Percentiles rank a stretch among this genome's conserved stretches.
phyloP scores from a whole-genome alignment of 2,888 invertebrate species.

The Micropterix aruncella region DNA sequence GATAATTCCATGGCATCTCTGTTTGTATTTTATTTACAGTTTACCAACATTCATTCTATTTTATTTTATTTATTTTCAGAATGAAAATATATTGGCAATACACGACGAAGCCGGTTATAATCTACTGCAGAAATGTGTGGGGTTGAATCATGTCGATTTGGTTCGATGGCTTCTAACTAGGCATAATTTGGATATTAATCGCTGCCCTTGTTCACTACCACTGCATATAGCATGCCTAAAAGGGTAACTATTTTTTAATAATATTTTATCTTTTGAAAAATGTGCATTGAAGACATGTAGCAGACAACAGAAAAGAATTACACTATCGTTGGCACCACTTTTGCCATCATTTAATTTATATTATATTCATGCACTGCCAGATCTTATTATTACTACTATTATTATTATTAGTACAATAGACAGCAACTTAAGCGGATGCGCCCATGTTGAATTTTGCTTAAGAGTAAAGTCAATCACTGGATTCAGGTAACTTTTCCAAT shows the following conservation, averaged over 20 bases:
- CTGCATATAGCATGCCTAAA: constrained; percentile 60
- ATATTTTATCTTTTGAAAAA: neutral
- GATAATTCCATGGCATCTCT: no score
- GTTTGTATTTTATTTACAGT: no score
- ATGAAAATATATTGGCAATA: constrained; percentile 52
- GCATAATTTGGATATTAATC: constrained; percentile 48
- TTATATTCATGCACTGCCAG: no score
- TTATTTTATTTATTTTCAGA: constrained; percentile 22
- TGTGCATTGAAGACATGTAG: constrained; percentile 1
- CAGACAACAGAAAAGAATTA: no score
- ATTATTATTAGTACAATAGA: no score
- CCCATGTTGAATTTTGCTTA: constrained; percentile 1
- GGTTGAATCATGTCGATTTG: constrained; percentile 53
- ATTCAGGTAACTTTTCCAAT: neutral
- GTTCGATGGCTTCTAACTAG: constrained; percentile 51
- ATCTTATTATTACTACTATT: no score
- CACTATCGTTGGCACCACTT: no score
- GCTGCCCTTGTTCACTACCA: constrained; percentile 60
- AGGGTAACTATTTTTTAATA: constrained; percentile 27
- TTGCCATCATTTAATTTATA: no score
- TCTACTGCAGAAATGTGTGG: constrained; percentile 58
- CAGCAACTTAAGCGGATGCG: no score
- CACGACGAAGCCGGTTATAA: constrained; percentile 57
- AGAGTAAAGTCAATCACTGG: neutral
- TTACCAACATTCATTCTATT: no score